Percentiles rank a stretch among this genome's conserved stretches.
Conservation (phyloP, 2,888 invertebrate species). For the Lochmaea crataegi region DNA sequence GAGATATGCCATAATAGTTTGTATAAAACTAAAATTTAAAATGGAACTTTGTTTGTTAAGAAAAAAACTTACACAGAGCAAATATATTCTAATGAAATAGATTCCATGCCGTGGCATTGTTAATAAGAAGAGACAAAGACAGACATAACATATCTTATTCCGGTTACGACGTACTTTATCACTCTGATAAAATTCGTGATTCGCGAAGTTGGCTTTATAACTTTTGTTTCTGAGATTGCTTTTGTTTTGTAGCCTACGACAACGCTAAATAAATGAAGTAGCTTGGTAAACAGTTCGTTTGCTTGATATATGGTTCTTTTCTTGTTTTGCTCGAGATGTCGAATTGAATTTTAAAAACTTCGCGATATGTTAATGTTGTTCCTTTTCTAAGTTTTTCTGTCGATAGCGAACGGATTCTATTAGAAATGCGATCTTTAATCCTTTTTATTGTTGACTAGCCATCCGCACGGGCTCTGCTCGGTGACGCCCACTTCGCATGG, state of each 20-base stretch:
- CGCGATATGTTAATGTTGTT: slow-evolving; percentile 23
- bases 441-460: too few relatives aligned
- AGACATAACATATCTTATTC: slow-evolving; percentile 37
- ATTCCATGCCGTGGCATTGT: slow-evolving; percentile 31
- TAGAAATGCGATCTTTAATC: too few relatives aligned
- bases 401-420: too few relatives aligned
- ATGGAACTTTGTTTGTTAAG: not conserved
- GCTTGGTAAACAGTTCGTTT: slow-evolving; percentile 36
- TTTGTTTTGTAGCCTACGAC: slow-evolving; percentile 36
- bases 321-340: slow-evolving; percentile 9
- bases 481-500: too few relatives aligned
- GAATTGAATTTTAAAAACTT: slow-evolving; percentile 25
- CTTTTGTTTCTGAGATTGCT: slow-evolving; percentile 41
- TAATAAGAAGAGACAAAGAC: slow-evolving; percentile 31
- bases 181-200: slow-evolving; percentile 38
- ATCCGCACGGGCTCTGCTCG: too few relatives aligned
- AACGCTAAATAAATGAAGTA: slow-evolving; percentile 37
- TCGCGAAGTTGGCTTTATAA: slow-evolving; percentile 39
- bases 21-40: too few relatives aligned
- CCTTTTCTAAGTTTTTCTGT: not conserved
- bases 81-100: slow-evolving; percentile 25
- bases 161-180: slow-evolving; percentile 38
- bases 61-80: not conserved
- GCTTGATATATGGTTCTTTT: slow-evolving; percentile 28
- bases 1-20: too few relatives aligned